Conservation (phyloP, 1,140 invertebrate genomes). For the Goniozus legneri region DNA sequence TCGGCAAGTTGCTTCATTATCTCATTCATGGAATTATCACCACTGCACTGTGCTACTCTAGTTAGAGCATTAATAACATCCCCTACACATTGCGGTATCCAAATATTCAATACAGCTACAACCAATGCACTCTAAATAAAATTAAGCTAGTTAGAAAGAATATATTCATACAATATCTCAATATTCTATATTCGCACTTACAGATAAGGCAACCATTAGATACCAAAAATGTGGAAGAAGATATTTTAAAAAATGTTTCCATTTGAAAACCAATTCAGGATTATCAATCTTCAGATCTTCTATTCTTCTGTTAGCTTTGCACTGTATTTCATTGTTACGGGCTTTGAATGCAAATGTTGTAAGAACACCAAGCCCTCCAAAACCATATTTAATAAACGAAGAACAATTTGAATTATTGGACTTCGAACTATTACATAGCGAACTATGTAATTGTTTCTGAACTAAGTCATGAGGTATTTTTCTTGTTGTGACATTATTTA, state of each 20-base stretch:
- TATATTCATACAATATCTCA: slow-evolving; percentile 4
- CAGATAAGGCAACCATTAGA: slow-evolving; percentile 56
- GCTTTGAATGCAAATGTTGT: slow-evolving; percentile 14
- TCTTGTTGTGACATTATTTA: slow-evolving; percentile 12
- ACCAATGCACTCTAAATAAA: slow-evolving; percentile 69
- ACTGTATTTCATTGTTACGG: slow-evolving; percentile 1
- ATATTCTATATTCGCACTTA: slow-evolving; percentile 38
- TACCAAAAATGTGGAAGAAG: slow-evolving; percentile 58
- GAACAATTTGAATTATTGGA: background rate
- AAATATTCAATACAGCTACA: slow-evolving; percentile 78
- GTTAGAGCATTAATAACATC: slow-evolving; percentile 73
- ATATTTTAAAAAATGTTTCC: slow-evolving; percentile 64
- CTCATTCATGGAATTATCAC: slow-evolving; percentile 19
- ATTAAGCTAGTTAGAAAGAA: slow-evolving; percentile 6
- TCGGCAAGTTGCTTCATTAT: slow-evolving; percentile 63
- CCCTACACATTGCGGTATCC: slow-evolving; percentile 75
- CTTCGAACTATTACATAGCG: background rate
- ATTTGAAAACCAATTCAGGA: slow-evolving; percentile 48
- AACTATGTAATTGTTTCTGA: background rate
- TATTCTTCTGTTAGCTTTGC: slow-evolving; percentile 8
- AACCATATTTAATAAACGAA: slow-evolving; percentile 17
- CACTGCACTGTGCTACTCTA: slow-evolving; percentile 48
- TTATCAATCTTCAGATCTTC: slow-evolving; percentile 5
- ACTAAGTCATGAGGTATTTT: slow-evolving; percentile 4
- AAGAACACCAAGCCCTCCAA: slow-evolving; percentile 17